A percentile compares a stretch with the other conserved stretches of the same genome.
These are phyloP conservation scores for Cichlasoma orientale DNA, from an alignment of 2,797 vertebrate genomes.

Conservation along the genomic window DNA sequence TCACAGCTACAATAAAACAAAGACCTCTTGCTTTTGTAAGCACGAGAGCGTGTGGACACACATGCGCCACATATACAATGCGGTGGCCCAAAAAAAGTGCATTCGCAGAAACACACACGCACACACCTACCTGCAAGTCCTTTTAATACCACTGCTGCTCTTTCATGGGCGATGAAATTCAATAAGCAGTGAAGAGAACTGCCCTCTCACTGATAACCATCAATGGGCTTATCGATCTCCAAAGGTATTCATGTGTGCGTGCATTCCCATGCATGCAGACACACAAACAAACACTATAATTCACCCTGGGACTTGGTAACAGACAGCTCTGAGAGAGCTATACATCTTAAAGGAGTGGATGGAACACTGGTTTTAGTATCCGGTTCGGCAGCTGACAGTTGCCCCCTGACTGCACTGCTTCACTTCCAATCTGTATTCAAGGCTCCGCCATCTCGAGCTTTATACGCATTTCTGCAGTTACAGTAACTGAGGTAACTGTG, in stretches of 20 bases:
- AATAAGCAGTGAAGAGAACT: slow-evolving; percentile 80
- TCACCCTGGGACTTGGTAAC: slow-evolving; percentile 63
- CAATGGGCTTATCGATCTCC: slow-evolving; percentile 78
- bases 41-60: neutral
- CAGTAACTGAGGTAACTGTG: neutral
- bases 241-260: slow-evolving; percentile 15
- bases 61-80: neutral
- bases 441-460: neutral
- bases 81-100: neutral
- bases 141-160: slow-evolving; percentile 72
- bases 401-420: neutral
- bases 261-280: neutral
- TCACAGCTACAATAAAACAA: slow-evolving; percentile 67
- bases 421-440: neutral
- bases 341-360: slow-evolving; percentile 54
- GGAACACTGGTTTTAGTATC: slow-evolving; percentile 45
- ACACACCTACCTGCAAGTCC: slow-evolving; percentile 42
- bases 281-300: slow-evolving; percentile 51
- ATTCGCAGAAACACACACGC: neutral
- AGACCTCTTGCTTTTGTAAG: slow-evolving; percentile 41
- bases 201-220: slow-evolving; percentile 81
- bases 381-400: slow-evolving; percentile 29
- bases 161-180: slow-evolving; percentile 82
- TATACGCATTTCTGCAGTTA: neutral
- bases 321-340: slow-evolving; percentile 62